These are phyloP conservation scores for mouse (Mus musculus) DNA, from an alignment of 2,113 vertebrate species.

Conservation along the genomic window DNA sequence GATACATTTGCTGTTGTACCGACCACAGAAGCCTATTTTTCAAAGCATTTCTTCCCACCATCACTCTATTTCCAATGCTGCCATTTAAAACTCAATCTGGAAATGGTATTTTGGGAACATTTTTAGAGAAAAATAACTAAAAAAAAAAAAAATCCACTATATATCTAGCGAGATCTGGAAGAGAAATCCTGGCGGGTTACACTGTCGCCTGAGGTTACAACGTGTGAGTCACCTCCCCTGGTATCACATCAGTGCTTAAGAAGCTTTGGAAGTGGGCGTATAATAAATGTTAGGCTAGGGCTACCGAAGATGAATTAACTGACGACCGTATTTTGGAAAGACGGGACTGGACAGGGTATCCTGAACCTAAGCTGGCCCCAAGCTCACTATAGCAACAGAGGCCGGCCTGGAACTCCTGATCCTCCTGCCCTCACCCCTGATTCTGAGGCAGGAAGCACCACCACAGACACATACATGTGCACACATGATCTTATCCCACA, in stretches of 20 bases:
- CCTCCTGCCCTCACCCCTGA: too few species aligned
- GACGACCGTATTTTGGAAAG: not conserved
- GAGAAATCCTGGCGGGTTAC: constrained; percentile 1
- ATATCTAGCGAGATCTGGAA: not conserved
- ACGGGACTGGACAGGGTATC: not conserved
- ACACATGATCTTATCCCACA: not conserved
- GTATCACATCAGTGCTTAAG: not conserved
- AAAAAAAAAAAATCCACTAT: not conserved
- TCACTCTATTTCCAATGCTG: constrained; percentile 7
- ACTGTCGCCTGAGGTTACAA: not conserved
- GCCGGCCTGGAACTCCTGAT: not conserved
- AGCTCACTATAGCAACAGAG: not conserved
- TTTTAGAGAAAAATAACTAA: constrained; percentile 5
- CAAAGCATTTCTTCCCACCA: not conserved
- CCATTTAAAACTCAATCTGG: not conserved
- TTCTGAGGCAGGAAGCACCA: not conserved
- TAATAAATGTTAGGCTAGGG: not conserved
- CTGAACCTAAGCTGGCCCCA: not conserved
- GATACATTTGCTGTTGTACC: not conserved
- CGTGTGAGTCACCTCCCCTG: not conserved
- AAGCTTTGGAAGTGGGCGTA: not conserved
- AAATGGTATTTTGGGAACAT: not conserved
- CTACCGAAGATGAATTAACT: not conserved
- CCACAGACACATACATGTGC: too few species aligned
- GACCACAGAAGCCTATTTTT: constrained; percentile 30